Base-by-base conservation (phyloP, 2,888 invertebrate species). In the Arge pagana region DNA sequence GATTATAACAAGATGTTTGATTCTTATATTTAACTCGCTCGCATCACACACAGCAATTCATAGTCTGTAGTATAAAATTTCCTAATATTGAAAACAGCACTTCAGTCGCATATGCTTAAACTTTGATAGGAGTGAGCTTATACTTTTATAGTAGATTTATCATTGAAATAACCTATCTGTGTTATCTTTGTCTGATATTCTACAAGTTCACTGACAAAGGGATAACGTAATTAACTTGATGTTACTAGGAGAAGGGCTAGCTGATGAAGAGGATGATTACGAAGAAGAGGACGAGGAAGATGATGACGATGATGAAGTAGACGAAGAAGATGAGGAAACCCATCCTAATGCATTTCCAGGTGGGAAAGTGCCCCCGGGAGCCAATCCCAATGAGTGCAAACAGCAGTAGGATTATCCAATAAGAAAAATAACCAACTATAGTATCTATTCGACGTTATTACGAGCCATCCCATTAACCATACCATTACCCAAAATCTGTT, bases 181-280 rank as follows among this genome's bases (percentile, higher is more conserved):
- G 3, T 41, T 10, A 15, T 30, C 6, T 33, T 33, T n/a, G n/a
- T n/a, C n/a, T n/a, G n/a, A n/a, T n/a, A n/a, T n/a, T n/a, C n/a
- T n/a, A n/a, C n/a, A n/a, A n/a, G n/a, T n/a, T n/a, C n/a, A n/a
- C n/a, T n/a, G n/a, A n/a, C n/a, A n/a, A n/a, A n/a, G n/a, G n/a
- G n/a, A n/a, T n/a, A n/a, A n/a, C n/a, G n/a, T n/a, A n/a, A n/a
- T n/a, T n/a, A n/a, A n/a, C n/a, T n/a, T n/a, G n/a, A 48, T 36
- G 8, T 31, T 51, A 62, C 35, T 40, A 79, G 78, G 78, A 3
- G 78, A 79, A 66, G 78, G 73, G 23, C 82, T 89, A 42, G 90
- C 90, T 67, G 90, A 90, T 52, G 90, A 90, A 52, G 89, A 88
- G 36, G 87, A 87, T 50, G 86, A 89, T 54, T 87, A 88, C 57